Conservation (phyloP, 2,113 vertebrate species). For the Grammomys dolichurus region DNA sequence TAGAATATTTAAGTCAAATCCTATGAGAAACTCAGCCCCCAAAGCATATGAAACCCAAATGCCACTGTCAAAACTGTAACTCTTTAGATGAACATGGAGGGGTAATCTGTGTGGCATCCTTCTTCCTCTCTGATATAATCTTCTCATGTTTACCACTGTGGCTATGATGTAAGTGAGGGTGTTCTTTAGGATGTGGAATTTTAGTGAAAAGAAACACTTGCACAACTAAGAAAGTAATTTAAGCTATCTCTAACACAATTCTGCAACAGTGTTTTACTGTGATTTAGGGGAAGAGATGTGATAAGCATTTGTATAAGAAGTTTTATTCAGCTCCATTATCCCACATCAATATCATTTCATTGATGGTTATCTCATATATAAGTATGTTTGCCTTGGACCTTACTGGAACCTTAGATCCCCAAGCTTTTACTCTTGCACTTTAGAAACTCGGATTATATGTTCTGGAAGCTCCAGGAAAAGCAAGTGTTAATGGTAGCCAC, state of each 20-base stretch:
- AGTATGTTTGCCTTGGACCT: conserved; percentile 32
- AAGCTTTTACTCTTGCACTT: conserved; percentile 47
- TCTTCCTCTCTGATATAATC: not conserved
- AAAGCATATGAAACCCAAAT: not conserved
- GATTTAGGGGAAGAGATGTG: not conserved
- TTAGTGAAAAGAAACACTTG: not conserved
- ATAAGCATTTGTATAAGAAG: not conserved
- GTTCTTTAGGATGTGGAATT: not conserved
- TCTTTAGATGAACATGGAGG: not conserved
- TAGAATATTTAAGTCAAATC: not conserved
- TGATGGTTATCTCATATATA: conserved; percentile 16
- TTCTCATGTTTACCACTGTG: not conserved
- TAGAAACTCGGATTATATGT: conserved; percentile 32
- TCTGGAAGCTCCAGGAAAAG: conserved; percentile 44
- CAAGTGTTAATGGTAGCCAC: conserved; percentile 28
- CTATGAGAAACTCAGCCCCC: not conserved
- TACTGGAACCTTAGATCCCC: conserved; percentile 16
- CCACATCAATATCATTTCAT: not conserved
- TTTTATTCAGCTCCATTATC: conserved; percentile 38
- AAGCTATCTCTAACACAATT: not conserved
- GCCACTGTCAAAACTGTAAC: not conserved
- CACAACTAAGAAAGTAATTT: conserved; percentile 27
- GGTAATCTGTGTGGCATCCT: not conserved
- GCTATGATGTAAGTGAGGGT: not conserved
- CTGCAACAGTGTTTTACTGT: not conserved